Evolutionary conservation across 2,888 invertebrate species (phyloP).

Genomic region (Tholera decimalis): DNA sequence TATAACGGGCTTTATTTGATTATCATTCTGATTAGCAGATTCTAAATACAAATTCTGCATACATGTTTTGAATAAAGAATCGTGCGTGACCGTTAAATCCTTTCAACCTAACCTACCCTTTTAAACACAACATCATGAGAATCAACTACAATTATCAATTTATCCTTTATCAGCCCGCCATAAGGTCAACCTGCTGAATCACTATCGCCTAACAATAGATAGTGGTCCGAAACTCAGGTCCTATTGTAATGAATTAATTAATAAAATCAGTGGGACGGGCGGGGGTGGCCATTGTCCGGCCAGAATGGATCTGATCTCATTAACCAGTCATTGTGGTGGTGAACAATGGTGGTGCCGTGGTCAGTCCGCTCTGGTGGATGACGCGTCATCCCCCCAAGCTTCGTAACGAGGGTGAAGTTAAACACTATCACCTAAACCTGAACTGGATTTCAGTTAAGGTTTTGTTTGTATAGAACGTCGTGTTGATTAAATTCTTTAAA

Average conservation of each 20-base stretch:
- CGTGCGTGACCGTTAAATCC: too few relatives aligned
- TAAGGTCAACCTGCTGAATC: conserved; percentile 83
- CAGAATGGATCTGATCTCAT: conserved; percentile 90
- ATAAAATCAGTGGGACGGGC: conserved; percentile 86
- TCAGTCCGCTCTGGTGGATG: conserved; percentile 74
- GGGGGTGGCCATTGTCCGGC: conserved; percentile 86
- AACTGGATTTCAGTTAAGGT: too few relatives aligned
- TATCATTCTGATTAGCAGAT: too few relatives aligned
- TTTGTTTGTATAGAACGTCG: too few relatives aligned
- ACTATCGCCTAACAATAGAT: conserved; percentile 82
- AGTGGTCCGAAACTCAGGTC: conserved; percentile 87
- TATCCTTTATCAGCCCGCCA: conserved; percentile 58
- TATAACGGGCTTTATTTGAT: too few relatives aligned
- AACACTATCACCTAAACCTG: neutral
- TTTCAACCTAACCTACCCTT: neutral
- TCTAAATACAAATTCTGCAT: too few relatives aligned
- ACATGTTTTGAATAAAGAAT: too few relatives aligned
- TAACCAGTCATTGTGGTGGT: conserved; percentile 89
- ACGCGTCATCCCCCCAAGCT: conserved; percentile 71
- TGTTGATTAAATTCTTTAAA: too few relatives aligned
- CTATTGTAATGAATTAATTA: conserved; percentile 91
- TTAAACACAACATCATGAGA: conserved; percentile 43
- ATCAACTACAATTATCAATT: conserved; percentile 54
- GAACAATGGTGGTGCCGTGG: conserved; percentile 75
- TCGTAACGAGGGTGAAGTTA: conserved; percentile 39